Evolutionary conservation across 2,888 invertebrate species (phyloP), one percentile per base, ranked within the genome.

Genomic region (Congeria kusceri): DNA sequence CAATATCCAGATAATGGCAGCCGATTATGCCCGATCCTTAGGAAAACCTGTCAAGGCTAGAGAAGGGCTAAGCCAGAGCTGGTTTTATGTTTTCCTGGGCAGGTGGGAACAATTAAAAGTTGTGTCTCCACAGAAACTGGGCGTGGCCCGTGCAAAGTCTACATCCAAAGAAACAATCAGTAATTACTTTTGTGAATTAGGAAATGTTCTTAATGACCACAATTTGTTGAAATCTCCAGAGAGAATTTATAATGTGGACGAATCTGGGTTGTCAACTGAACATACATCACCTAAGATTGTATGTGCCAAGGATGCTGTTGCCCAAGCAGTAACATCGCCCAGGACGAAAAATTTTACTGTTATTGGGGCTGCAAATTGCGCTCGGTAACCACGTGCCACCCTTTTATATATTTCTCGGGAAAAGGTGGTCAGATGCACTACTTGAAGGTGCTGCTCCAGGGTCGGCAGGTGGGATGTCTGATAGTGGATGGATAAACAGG

Each of bases 261-360:
- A 83, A 53, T 70, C 74, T 15, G 82, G 82, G 7, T 27, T 84
- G 11, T 67, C 27, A 13, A 75, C 77, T 15, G 77, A 79, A 44
- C 82, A 84, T 64, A 25, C 49, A n/a, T 82, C 84, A 47, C 67
- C 73, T 1, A 82, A 80, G 25, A 71, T 76, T n/a, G 59, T 80
- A 25, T 80, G 80, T 56, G 28, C n/a, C n/a, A n/a, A n/a, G n/a
- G n/a, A n/a, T n/a, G n/a, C n/a, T n/a, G n/a, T n/a, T n/a, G n/a
- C n/a, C n/a, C n/a, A n/a, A n/a, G n/a, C n/a, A n/a, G n/a, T n/a
- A n/a, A n/a, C n/a, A n/a, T n/a, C n/a, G n/a, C n/a, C n/a, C n/a
- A n/a, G n/a, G n/a, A n/a, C n/a, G n/a, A n/a, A n/a, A n/a, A n/a
- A n/a, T n/a, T n/a, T n/a, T n/a, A n/a, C n/a, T n/a, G n/a, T n/a